Evolutionary conservation across 1,140 invertebrate genomes (phyloP).

Genomic region (Drosophila athabasca): DNA sequence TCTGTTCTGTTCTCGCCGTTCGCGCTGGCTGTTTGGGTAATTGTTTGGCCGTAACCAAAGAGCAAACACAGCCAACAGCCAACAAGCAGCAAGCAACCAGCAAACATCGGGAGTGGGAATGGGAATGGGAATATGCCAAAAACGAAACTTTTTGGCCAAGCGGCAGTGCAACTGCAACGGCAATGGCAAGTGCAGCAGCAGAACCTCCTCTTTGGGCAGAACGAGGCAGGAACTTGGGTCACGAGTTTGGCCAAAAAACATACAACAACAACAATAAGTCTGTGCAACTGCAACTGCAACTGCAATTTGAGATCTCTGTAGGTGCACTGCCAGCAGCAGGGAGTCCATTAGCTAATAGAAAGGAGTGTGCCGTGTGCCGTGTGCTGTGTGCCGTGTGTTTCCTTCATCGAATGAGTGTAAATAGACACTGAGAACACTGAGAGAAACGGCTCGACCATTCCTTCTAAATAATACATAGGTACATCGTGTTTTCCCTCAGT

Average conservation of each 20-base stretch:
- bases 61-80: constrained; percentile 21
- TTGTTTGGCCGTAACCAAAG: constrained; percentile 59
- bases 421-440: too few relatives aligned
- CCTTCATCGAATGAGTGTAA: too few relatives aligned
- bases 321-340: constrained; percentile 7
- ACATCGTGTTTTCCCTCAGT: too few relatives aligned
- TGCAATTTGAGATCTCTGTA: too few relatives aligned
- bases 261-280: constrained; percentile 1
- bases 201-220: too few relatives aligned
- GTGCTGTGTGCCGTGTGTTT: too few relatives aligned
- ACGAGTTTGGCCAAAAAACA: constrained; percentile 56
- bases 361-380: too few relatives aligned
- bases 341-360: neutral
- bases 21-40: constrained; percentile 38
- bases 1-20: constrained; percentile 30
- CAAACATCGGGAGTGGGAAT: neutral
- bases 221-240: constrained; percentile 44
- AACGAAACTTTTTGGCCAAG: constrained; percentile 27
- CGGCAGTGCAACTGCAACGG: constrained; percentile 10
- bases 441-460: too few relatives aligned
- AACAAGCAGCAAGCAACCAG: constrained; percentile 14
- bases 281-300: too few relatives aligned
- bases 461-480: too few relatives aligned
- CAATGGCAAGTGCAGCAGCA: constrained; percentile 60
- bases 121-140: constrained; percentile 9